Percentiles rank a stretch among this genome's conserved stretches.
These are phyloP conservation scores for Diogma glabrata DNA, from an alignment of 2,888 invertebrate species.

Conservation along the genomic window DNA sequence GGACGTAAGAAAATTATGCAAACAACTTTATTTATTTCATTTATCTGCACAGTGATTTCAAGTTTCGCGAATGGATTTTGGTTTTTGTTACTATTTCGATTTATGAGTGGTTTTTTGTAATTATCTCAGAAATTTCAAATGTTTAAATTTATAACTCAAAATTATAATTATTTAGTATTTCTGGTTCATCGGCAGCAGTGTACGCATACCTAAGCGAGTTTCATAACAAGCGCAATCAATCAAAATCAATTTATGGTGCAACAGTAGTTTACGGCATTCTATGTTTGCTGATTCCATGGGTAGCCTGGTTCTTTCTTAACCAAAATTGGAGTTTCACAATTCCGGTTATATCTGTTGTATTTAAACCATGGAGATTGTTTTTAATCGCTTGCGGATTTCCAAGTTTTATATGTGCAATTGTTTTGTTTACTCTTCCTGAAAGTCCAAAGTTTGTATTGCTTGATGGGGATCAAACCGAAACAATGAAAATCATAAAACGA, in stretches of 20 bases:
- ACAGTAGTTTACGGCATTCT: conserved; percentile 31
- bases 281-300: conserved; percentile 28
- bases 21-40: conserved; percentile 37
- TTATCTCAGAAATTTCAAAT: no score
- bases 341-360: conserved; percentile 24
- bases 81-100: conserved; percentile 39
- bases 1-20: conserved; percentile 39
- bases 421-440: conserved; percentile 29
- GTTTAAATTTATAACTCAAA: no score
- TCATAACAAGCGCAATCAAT: conserved; percentile 36
- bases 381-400: conserved; percentile 30
- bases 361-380: conserved; percentile 32
- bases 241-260: conserved; percentile 34
- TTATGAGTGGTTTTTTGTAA: conserved; percentile 43
- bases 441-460: conserved; percentile 31
- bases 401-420: conserved; percentile 26
- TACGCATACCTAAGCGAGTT: conserved; percentile 44
- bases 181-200: conserved; percentile 39
- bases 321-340: conserved; percentile 27
- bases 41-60: conserved; percentile 37
- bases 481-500: conserved; percentile 25
- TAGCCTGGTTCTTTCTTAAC: conserved; percentile 31
- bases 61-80: conserved; percentile 39
- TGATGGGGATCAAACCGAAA: conserved; percentile 24
- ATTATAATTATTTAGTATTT: no score